phyloP scores from a whole-genome alignment of 64 coral and sea anemone genomes.

The Dendrophyllia cribrosa region DNA sequence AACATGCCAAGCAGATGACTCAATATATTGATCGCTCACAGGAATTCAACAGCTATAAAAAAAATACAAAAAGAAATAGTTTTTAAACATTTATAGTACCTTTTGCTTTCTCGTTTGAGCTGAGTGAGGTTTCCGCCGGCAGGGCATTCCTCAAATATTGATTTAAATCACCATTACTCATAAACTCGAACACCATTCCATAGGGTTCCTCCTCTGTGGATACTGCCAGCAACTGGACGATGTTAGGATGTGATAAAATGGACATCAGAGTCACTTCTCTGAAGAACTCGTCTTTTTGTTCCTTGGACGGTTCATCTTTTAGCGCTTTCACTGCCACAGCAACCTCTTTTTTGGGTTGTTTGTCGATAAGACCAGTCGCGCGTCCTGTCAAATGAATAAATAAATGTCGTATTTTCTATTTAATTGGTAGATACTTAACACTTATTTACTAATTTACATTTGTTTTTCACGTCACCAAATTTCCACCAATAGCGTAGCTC shows the following conservation, averaged over 20 bases:
- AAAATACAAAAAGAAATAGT: no score
- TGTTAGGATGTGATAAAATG: conserved; percentile 87
- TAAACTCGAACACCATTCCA: conserved; percentile 98
- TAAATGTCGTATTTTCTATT: background rate
- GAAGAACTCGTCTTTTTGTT: conserved; percentile 87
- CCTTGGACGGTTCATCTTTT: conserved; percentile 87
- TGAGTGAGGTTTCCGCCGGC: conserved; percentile 71
- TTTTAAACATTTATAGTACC: background rate
- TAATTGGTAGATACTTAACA: background rate
- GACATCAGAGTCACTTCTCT: conserved; percentile 91
- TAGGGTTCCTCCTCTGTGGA: conserved; percentile 95
- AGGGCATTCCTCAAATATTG: conserved; percentile 85
- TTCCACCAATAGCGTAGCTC: no score
- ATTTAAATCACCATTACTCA: conserved; percentile 94
- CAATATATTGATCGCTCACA: no score
- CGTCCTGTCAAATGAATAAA: conserved; percentile 49
- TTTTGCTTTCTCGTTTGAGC: conserved; percentile 38
- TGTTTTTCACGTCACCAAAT: no score
- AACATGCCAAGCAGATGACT: no score
- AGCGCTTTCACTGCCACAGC: conserved; percentile 89
- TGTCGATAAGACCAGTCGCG: conserved; percentile 73
- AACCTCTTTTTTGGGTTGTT: conserved; percentile 70
- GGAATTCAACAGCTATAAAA: no score
- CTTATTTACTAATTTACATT: no score
- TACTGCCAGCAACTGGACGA: conserved; percentile 86